Conservation (phyloP, 2,888 invertebrate species). For the Pyrgus malvae region DNA sequence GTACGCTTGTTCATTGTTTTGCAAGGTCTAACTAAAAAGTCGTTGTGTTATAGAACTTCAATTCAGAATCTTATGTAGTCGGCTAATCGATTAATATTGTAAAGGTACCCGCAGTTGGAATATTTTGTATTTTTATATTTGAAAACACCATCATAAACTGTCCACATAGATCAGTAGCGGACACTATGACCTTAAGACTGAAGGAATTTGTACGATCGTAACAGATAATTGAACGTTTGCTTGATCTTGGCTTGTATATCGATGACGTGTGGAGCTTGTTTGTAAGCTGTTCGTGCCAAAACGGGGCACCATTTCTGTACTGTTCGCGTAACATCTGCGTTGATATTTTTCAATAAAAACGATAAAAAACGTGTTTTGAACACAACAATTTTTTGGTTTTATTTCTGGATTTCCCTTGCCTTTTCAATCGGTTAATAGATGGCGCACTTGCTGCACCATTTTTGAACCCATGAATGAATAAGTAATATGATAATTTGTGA, state of each 20-base stretch:
- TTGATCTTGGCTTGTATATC: constrained; percentile 9
- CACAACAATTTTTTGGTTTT: constrained; percentile 71
- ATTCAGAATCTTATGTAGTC: too few relatives aligned
- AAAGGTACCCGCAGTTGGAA: too few relatives aligned
- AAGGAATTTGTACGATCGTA: not conserved
- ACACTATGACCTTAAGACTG: constrained; percentile 21
- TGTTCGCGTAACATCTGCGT: constrained; percentile 64
- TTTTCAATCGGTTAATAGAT: too few relatives aligned
- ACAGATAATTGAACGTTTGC: constrained; percentile 1
- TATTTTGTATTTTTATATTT: too few relatives aligned
- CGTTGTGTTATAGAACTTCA: too few relatives aligned
- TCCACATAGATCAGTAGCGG: not conserved
- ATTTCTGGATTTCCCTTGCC: constrained; percentile 40
- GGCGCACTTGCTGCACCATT: too few relatives aligned
- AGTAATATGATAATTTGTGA: too few relatives aligned
- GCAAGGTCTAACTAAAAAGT: too few relatives aligned
- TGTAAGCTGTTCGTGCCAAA: constrained; percentile 26
- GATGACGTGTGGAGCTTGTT: constrained; percentile 30
- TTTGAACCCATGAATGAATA: too few relatives aligned
- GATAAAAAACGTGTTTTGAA: constrained; percentile 79
- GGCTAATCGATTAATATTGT: too few relatives aligned
- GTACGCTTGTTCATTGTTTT: too few relatives aligned
- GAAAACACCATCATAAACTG: too few relatives aligned
- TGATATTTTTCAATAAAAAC: constrained; percentile 80
- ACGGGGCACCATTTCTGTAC: constrained; percentile 33